Evolutionary conservation across 2,113 vertebrate genomes (phyloP), one percentile per base, ranked within the genome.

Genomic region (Acrocephalus arundinaceus): DNA sequence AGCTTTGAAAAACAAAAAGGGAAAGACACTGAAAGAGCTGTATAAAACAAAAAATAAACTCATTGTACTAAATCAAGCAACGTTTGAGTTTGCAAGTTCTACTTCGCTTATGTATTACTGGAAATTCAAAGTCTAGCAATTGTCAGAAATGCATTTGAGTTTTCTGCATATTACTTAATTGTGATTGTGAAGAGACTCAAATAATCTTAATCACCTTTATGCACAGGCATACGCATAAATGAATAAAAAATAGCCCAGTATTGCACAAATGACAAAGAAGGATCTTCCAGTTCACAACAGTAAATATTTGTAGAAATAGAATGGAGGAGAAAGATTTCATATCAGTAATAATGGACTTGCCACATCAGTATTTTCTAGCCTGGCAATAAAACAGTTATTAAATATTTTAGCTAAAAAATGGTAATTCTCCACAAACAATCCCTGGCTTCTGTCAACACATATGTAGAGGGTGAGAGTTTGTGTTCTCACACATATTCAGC

Each of bases 381-480:
- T 80, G 31, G 21, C 15, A 84, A 41, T 33, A 58, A 24, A 84
- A 43, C 0, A 6, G 5, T 63, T 88, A 62, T 21, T 87, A 83
- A 87, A 68, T 54, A 91, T 65, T 90, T 91, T 54, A 55, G n/a
- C 15, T n/a, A 75, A 74, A 51, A 80, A 63, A 52, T 7, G 2
- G 10, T 41, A 63, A 79, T 61, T 79, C 25, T 45, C 73, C 30
- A 52, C 57, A 65, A 92, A 55, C 9, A 68, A 39, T 35, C 17
- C 25, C 35, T 37, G n/a, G 48, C 33, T 87, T 85, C 70, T 54
- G 74, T 54, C 35, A 74, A 33, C 10, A 54, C 5, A 4, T 41
- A 33, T 0, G 0, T 45, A 37, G 15, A 37, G 22, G 21, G 13
- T 28, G 30, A 33, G 13, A 2, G 4, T 27, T 33, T 23, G 33